Percentiles rank a stretch among this genome's conserved stretches.
phyloP scores from a whole-genome alignment of 2,113 vertebrate species.

The Oxyura jamaicensis region DNA sequence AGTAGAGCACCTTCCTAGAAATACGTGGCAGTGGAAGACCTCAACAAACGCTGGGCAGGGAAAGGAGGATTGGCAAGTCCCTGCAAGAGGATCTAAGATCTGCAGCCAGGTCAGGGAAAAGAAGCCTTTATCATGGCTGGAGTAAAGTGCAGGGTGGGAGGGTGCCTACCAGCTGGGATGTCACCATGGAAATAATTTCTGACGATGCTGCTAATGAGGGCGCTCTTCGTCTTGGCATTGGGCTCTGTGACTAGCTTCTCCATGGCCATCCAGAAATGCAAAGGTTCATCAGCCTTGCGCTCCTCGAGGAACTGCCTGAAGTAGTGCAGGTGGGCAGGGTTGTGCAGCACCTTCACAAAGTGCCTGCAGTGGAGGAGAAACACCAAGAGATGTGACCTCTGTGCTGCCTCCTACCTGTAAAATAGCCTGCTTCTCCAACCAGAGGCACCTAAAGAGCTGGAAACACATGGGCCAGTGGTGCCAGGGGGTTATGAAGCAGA shows the following conservation, averaged over 20 bases:
- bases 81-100: background rate
- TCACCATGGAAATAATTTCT: slow-evolving; percentile 50
- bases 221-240: background rate
- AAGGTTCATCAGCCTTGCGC: background rate
- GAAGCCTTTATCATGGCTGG: background rate
- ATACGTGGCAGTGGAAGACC: background rate
- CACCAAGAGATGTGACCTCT: background rate
- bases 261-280: slow-evolving; percentile 62
- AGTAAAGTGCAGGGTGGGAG: background rate
- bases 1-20: background rate
- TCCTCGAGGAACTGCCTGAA: slow-evolving; percentile 68
- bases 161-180: slow-evolving; percentile 45
- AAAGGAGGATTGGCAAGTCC: background rate
- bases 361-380: slow-evolving; percentile 38
- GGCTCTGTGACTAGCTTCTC: slow-evolving; percentile 41
- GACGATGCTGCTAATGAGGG: slow-evolving; percentile 7
- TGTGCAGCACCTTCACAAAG: slow-evolving; percentile 63
- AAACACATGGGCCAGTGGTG: background rate
- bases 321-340: slow-evolving; percentile 43
- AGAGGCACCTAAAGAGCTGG: background rate
- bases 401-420: background rate
- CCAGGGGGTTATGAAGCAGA: background rate
- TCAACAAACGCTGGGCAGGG: background rate
- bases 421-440: background rate
- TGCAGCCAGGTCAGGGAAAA: background rate